phyloP scores from a whole-genome alignment of 2,113 vertebrate genomes.

The Crocuta crocuta region DNA sequence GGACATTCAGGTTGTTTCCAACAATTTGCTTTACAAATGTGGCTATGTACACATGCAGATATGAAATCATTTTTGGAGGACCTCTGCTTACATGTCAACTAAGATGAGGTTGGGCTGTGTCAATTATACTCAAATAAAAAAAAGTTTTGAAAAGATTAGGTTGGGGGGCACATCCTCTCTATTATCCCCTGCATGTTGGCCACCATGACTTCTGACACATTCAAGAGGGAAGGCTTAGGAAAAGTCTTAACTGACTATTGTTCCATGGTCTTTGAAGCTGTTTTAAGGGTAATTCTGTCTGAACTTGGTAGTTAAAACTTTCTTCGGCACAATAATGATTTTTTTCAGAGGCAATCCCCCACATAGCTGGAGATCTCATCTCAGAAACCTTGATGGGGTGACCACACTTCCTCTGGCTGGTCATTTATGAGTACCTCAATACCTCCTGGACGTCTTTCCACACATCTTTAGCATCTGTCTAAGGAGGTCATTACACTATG shows the following conservation, averaged over 20 bases:
- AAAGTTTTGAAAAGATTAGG: not conserved
- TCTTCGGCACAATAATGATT: not conserved
- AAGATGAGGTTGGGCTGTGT: not conserved
- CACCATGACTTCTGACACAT: not conserved
- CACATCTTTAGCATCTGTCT: not conserved
- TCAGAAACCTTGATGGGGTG: not conserved
- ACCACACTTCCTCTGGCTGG: not conserved
- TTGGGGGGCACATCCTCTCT: not conserved
- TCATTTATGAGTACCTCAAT: not conserved
- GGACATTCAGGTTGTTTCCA: not conserved
- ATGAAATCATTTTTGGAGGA: not conserved
- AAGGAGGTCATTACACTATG: not conserved
- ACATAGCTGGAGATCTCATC: not conserved
- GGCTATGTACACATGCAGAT: not conserved
- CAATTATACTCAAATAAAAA: too few relatives aligned
- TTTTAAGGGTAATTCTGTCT: not conserved
- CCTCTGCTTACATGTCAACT: not conserved
- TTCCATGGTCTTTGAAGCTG: not conserved
- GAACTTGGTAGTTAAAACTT: not conserved
- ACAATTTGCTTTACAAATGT: constrained; percentile 25
- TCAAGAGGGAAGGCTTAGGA: not conserved
- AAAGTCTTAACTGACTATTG: not conserved
- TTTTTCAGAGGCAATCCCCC: not conserved
- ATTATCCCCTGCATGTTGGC: not conserved
- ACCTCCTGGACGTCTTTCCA: not conserved